A percentile compares a stretch with the other conserved stretches of the same genome.
phyloP scores from a whole-genome alignment of 2,888 invertebrate genomes.

The Unio pictorum region DNA sequence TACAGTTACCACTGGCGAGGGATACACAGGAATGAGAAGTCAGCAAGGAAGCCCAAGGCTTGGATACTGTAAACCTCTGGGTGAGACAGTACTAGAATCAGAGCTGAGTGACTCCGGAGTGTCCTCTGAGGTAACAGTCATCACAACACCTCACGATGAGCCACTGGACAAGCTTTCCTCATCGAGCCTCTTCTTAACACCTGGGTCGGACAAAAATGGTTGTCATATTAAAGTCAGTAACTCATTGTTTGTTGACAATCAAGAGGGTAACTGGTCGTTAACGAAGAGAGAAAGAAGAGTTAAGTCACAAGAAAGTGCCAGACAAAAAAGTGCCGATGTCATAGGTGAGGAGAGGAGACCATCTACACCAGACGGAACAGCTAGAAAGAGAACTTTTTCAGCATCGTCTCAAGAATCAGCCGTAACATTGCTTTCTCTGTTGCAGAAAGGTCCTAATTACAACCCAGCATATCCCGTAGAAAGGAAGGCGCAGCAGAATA shows the following conservation, averaged over 20 bases:
- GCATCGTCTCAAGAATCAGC: conserved; percentile 40
- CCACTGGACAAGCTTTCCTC: too few relatives aligned
- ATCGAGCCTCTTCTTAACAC: too few relatives aligned
- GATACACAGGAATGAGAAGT: conserved; percentile 54
- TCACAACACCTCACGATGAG: too few relatives aligned
- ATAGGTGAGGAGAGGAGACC: background rate
- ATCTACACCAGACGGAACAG: background rate
- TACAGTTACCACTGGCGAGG: conserved; percentile 29
- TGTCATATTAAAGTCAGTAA: too few relatives aligned
- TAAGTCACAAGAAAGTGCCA: too few relatives aligned
- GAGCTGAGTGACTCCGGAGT: conserved; percentile 36
- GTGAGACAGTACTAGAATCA: conserved; percentile 7
- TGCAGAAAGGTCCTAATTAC: conserved; percentile 53
- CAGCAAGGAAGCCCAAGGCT: conserved; percentile 51
- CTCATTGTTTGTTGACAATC: too few relatives aligned
- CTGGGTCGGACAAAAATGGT: too few relatives aligned
- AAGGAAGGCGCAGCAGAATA: background rate
- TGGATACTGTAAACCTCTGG: conserved; percentile 1
- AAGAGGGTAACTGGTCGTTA: too few relatives aligned
- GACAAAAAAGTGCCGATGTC: background rate
- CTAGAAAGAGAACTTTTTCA: conserved; percentile 3
- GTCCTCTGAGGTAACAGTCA: conserved; percentile 4
- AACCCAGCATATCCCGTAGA: conserved; percentile 50
- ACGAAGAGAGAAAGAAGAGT: too few relatives aligned
- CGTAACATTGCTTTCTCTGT: conserved; percentile 51